Base-by-base conservation (phyloP, 2,888 invertebrate species). In the Meliscaeva auricollis region DNA sequence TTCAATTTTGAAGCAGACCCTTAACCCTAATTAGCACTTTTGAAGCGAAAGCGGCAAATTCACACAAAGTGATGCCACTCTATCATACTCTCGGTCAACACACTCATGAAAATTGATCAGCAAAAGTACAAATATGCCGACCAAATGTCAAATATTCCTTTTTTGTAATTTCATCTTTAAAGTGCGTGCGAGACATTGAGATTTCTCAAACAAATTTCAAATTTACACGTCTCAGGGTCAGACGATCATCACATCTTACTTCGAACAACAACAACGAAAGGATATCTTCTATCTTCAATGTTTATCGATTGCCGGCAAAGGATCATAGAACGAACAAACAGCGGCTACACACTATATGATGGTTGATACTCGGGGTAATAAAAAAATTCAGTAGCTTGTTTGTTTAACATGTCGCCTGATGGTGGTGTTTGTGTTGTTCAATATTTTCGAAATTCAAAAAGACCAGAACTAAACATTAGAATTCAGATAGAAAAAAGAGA, bases 361-460 rank as follows among this genome's bases (percentile, higher is more conserved):
- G n/a, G n/a, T n/a, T n/a, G n/a, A n/a, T n/a, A n/a, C 0, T 38
- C 17, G 68, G 72, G 68, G 84, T 69, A 79, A 81, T 80, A 50
- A 85, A 80, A 46, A 85, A 81, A 85, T 85, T 50, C 85, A 68
- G 85, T 85, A 85, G 85, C 85, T 69, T 85, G 81, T 85, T 85
- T 85, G 80, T 76, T 85, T 52, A 85, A 81, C 85, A 85, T 85
- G 85, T 85, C 85, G 84, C 72, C 50, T 46, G 20, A 46, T 44
- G 70, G 70, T 68, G 46, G 52, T 70, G 68, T 62, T 44, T 26
- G 1, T 77, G 54, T 44, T 35, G 35, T 66, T 66, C 54, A 46
- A 62, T 62, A 74, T 48, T 56, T 64, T 78, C 50, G 41, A 72
- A 62, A 62, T 48, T 54, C 52, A 26, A 9, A 54, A 60, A 50